Evolutionary conservation across 2,113 vertebrate genomes (phyloP), one percentile per base, ranked within the genome.

Genomic region (Ophiodon elongatus): DNA sequence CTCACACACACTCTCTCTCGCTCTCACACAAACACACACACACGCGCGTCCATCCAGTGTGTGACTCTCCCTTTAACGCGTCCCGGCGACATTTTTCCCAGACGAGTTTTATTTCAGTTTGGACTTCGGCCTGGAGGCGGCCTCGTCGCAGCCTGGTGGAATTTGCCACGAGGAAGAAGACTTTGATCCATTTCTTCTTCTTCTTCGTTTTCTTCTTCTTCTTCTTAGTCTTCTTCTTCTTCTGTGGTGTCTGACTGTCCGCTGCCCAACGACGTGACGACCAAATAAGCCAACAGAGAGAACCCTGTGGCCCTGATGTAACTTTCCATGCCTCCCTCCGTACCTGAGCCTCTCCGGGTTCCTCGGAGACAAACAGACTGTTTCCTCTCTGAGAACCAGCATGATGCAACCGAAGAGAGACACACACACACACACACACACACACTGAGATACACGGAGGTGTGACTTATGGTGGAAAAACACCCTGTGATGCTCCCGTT

Each of bases 81-180:
- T 73, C 73, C 15, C 35, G 6, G 84, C 3, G 71, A 93, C 69
- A 89, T 91, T 91, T 86, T 84, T 86, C 83, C 74, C 86, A 76
- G 84, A 91, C 73, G 63, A 35, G 15, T 85, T 92, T 85, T 64
- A 79, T 86, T 89, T 82, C 83, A 73, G 77, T 59, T 83, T 52
- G 86, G 87, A 90, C 86, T 94, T 83, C 77, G 83, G 85, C 88
- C 89, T 76, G 62, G 56, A 89, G 82, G 87, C 76, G 78, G 72
- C 71, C 85, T 87, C 35, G 19, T 76, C 89, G 76, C 81, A 35
- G 72, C 73, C 39, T 23, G 57, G 93, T 82, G 93, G 88, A 94
- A 95, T 93, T 93, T 93, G 64, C 85, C 91, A 88, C 31, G 29
- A 84, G 74, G 47, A 64, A 72, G 84, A 79, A 82, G 85, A 79